phyloP scores from a whole-genome alignment of 2,113 vertebrate species.

The Neopipo cinnamomea region DNA sequence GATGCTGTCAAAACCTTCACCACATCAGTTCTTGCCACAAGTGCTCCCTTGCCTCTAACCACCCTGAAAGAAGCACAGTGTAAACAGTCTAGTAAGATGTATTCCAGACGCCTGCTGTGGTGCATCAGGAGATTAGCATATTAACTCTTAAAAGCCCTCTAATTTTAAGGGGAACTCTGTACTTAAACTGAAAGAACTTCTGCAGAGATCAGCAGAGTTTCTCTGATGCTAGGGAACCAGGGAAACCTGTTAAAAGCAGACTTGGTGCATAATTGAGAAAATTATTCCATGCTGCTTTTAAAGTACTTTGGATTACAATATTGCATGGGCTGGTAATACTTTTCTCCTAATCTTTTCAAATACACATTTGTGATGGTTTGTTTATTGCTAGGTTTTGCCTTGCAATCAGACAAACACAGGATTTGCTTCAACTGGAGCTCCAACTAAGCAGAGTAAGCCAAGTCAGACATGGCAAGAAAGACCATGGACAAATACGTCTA shows the following conservation, averaged over 20 bases:
- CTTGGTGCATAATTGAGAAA: not conserved
- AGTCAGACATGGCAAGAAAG: not conserved
- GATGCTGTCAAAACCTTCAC: slow-evolving; percentile 10
- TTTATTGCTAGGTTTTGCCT: not conserved
- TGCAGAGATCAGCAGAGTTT: slow-evolving; percentile 20
- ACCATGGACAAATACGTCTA: fast-evolving
- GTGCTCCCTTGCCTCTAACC: not conserved
- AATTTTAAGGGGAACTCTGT: slow-evolving; percentile 19
- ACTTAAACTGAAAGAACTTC: not conserved
- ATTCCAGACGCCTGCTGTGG: slow-evolving; percentile 12
- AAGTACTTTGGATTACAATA: not conserved
- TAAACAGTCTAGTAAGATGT: slow-evolving; percentile 12
- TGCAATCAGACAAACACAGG: not conserved
- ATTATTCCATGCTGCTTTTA: not conserved
- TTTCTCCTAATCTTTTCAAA: slow-evolving; percentile 2
- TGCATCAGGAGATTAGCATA: not conserved
- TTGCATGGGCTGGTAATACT: not conserved
- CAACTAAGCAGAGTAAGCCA: not conserved
- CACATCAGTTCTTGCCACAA: slow-evolving; percentile 29
- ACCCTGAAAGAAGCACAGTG: not conserved
- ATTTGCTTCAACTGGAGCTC: not conserved
- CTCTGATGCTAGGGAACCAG: not conserved
- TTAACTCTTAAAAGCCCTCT: slow-evolving; percentile 34
- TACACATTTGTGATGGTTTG: not conserved
- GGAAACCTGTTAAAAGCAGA: slow-evolving; percentile 26